phyloP scores from a whole-genome alignment of 2,113 vertebrate genomes.

The Laticauda colubrina region DNA sequence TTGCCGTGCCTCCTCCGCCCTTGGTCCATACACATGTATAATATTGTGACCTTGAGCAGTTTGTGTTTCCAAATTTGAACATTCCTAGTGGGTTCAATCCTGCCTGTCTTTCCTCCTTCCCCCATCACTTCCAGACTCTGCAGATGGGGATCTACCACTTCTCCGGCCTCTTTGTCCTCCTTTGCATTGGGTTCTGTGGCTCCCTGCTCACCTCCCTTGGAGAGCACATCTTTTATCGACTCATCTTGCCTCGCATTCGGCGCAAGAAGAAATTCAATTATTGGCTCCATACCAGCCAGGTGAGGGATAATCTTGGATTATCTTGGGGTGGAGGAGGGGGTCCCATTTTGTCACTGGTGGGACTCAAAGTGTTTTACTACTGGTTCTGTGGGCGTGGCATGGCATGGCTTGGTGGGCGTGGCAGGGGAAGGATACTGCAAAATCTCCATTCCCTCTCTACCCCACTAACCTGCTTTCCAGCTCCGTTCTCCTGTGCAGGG shows the following conservation, averaged over 20 bases:
- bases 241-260: constrained; percentile 82
- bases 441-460: too few relatives aligned
- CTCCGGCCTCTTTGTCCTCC: constrained; percentile 84
- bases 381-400: too few relatives aligned
- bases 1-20: not conserved
- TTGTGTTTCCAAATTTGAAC: not conserved
- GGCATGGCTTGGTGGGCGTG: too few relatives aligned
- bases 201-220: constrained; percentile 82
- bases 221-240: constrained; percentile 81
- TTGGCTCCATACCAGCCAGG: constrained; percentile 93
- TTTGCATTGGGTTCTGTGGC: constrained; percentile 84
- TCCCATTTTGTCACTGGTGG: not conserved
- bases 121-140: constrained; percentile 75
- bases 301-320: constrained; percentile 38
- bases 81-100: not conserved
- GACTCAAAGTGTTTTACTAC: too few relatives aligned
- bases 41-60: not conserved
- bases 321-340: not conserved
- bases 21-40: not conserved
- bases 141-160: constrained; percentile 93
- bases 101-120: fast-evolving
- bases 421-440: too few relatives aligned
- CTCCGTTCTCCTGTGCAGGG: too few relatives aligned
- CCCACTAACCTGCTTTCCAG: too few relatives aligned
- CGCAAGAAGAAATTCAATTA: constrained; percentile 81